Base-by-base conservation (phyloP, 2,113 vertebrate genomes). In the Larimichthys crocea region DNA sequence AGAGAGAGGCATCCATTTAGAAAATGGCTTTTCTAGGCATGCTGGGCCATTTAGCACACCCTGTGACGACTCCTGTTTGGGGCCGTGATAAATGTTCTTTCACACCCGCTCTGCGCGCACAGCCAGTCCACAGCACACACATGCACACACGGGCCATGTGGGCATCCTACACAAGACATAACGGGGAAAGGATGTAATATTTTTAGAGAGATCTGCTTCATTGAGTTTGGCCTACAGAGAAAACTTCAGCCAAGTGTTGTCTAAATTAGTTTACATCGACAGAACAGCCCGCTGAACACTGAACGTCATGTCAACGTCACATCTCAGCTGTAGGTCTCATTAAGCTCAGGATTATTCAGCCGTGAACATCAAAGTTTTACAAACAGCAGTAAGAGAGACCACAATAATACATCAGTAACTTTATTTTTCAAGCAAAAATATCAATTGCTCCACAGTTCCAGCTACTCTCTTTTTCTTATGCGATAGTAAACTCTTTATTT, bases 41-140 rank as follows among this genome's bases (percentile, higher is more conserved):
- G 94, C 94, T 95, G 95, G 93, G 94, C 94, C 95, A 95, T 95
- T 96, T 95, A 95, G 93, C 93, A 92, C 94, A 92, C 93, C 94
- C 92, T 90, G 93, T 91, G 93, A 94, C 87, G 91, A 94, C 92
- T 95, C 94, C 93, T 93, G 94, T 94, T 95, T 94, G 93, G 91
- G 87, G 90, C 91, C 84, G 79, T 94, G 93, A 95, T 95, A 93
- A 95, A 96, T 95, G 91, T 87, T 75, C 83, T 82, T 75, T 82
- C 83, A 77, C 89, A 86, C 82, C 83, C 80, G 48, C 86, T 71
- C 85, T 66, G 82, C 57, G 61, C 86, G 77, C 86, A 85, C 78
- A 76, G 86, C 79, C 85, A 79, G 88, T 68, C 79, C 88, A 84
- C 81, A 83, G 15, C 80, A 87, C 55, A 73, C 65, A 42, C 61